Evolutionary conservation across 2,888 invertebrate species (phyloP).

Genomic region (Hydrotaea cyrtoneurina): DNA sequence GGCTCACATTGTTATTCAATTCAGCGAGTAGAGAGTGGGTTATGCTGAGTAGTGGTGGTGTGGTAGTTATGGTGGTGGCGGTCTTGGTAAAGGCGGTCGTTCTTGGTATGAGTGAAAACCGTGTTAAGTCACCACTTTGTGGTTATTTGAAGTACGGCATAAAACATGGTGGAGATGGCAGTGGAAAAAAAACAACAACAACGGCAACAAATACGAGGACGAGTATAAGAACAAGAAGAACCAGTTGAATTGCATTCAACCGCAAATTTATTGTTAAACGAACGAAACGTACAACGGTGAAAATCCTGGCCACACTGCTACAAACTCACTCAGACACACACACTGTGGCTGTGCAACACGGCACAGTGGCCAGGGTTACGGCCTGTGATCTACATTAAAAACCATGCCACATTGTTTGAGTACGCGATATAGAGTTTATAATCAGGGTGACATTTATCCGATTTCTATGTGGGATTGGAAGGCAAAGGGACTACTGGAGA

Average conservation of each 20-base stretch:
- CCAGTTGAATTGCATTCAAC: conserved; percentile 63
- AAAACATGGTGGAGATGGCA: conserved; percentile 13
- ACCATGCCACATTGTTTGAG: no score
- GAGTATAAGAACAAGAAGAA: conserved; percentile 21
- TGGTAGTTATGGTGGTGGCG: background rate
- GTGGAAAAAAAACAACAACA: background rate
- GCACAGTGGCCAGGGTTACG: conserved; percentile 15
- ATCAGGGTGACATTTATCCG: no score
- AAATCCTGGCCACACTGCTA: conserved; percentile 18
- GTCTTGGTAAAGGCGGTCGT: background rate
- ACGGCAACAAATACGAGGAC: background rate
- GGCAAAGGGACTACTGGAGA: no score
- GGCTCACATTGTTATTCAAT: background rate
- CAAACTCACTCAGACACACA: background rate
- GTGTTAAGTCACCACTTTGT: conserved; percentile 62
- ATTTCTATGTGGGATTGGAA: no score
- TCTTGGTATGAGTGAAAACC: conserved; percentile 48
- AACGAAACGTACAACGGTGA: conserved; percentile 64
- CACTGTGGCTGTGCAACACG: background rate
- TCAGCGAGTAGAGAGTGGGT: background rate
- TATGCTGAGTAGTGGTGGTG: background rate
- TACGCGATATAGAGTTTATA: no score
- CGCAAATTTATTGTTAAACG: conserved; percentile 68
- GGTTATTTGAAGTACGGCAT: conserved; percentile 53
- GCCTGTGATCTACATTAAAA: no score